Evolutionary conservation across 2,797 vertebrate genomes (phyloP), one percentile per base, ranked within the genome.

Genomic region (Bufotes viridis): DNA sequence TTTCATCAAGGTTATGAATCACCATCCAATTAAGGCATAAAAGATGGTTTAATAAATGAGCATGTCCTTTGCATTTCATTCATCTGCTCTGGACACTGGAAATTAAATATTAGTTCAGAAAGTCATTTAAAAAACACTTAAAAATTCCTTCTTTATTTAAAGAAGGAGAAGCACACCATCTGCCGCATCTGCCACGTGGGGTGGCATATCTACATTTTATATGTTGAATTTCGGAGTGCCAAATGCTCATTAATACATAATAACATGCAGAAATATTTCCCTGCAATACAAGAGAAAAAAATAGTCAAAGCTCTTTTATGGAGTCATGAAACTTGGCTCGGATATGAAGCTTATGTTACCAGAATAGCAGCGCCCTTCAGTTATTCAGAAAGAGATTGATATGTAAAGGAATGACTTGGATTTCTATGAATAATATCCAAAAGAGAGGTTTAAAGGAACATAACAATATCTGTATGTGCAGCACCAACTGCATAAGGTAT

Each of bases 1-100:
- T 79, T 87, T 84, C 74, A 89, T 87, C 88, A 87, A 83, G 72
- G 72, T 82, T 86, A 78, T 89, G 81, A 89, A 63, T 89, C 88
- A 87, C 88, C 79, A 51, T 74, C 80, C 88, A 89, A 89, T 89
- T 89, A 89, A 80, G 49, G 42, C 70, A 63, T 84, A 61, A 82
- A 86, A 76, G 42, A 78, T 11, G 61, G 18, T 79, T 60, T 86
- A 57, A 60, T 86, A 63, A 82, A 87, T 20, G 51, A 83, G 72
- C 57, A 26, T 67, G 76, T 78, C 65, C 79, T 49, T 11, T 42
- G 34, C 88, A 72, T 87, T 83, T 79, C 53, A 78, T 63, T 89
- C 72, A 34, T 86, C 74, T 78, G 74, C 60, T 82, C 61, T 63
- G 88, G 88, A 83, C 84, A 87, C 61, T 79, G 87, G 72, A 78